A percentile compares a stretch with the other conserved stretches of the same genome.
These are phyloP conservation scores for Phenganax subtilis DNA, from an alignment of 92 coral and sea anemone genomes.

Conservation along the genomic window DNA sequence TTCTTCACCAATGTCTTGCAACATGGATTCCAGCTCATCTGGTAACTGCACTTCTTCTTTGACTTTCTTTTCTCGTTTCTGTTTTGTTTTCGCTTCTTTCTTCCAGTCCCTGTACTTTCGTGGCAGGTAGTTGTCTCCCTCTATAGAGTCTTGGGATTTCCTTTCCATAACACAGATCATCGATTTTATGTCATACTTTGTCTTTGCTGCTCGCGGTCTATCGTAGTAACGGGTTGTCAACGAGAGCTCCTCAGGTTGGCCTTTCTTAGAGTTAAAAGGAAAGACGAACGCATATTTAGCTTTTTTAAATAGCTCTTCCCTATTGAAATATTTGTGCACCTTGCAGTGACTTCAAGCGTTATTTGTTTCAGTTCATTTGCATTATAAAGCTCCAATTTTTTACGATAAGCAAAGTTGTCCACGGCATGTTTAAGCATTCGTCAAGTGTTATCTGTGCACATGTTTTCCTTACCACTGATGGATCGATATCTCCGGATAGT, in stretches of 20 bases:
- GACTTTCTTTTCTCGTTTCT: not conserved
- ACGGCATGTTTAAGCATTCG: not conserved
- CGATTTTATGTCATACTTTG: slow-evolving; percentile 25
- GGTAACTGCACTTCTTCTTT: slow-evolving; percentile 69
- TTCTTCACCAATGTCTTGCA: slow-evolving; percentile 83
- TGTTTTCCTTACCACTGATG: slow-evolving; percentile 4
- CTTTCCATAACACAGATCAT: slow-evolving; percentile 56
- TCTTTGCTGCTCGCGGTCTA: not conserved
- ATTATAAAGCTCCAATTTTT: not conserved
- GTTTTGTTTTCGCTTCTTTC: slow-evolving; percentile 56
- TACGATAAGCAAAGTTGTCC: not conserved
- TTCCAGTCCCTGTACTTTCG: slow-evolving; percentile 85
- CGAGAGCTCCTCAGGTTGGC: slow-evolving; percentile 1
- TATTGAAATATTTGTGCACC: too few relatives aligned
- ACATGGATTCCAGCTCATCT: slow-evolving; percentile 73
- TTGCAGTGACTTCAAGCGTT: not conserved
- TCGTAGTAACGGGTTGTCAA: slow-evolving; percentile 10
- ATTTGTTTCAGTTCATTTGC: not conserved
- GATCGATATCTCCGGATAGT: slow-evolving; percentile 23
- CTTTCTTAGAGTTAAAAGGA: not conserved
- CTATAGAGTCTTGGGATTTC: slow-evolving; percentile 70
- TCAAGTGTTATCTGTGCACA: not conserved
- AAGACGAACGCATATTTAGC: too few relatives aligned
- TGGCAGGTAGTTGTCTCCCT: slow-evolving; percentile 68
- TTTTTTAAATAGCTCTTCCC: too few relatives aligned